Percentiles rank a stretch among this genome's conserved stretches.
Evolutionary conservation across 2,113 vertebrate species (phyloP).

Genomic region (Cyphomyrus plagiostoma): DNA sequence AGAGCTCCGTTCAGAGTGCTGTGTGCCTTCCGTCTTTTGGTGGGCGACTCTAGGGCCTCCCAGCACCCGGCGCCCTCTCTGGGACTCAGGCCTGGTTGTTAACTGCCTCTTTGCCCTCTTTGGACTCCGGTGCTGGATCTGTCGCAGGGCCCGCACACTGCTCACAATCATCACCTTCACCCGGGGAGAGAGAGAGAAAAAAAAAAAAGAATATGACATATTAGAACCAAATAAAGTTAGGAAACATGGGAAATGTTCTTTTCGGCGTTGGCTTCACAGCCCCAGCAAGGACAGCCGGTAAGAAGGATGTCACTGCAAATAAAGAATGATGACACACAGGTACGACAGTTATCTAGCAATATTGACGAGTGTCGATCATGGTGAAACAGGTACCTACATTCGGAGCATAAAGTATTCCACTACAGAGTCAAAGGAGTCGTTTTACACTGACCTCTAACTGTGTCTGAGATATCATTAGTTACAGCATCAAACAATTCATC

Average conservation of each 20-base stretch:
- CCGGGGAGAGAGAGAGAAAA: conserved; percentile 7
- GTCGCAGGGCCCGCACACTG: conserved; percentile 26
- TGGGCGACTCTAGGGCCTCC: neutral
- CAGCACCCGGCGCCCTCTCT: neutral
- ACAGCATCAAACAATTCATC: neutral
- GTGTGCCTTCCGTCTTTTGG: neutral
- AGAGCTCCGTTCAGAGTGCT: neutral
- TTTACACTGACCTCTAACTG: neutral
- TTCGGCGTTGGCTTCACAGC: neutral
- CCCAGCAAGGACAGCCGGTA: neutral
- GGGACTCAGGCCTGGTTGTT: conserved; percentile 23
- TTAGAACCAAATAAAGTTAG: neutral
- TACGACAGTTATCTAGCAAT: neutral
- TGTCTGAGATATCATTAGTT: neutral
- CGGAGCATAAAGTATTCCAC: neutral
- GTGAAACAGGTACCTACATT: neutral
- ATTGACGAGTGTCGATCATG: neutral
- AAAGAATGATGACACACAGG: neutral
- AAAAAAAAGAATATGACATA: neutral
- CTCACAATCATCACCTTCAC: conserved; percentile 31
- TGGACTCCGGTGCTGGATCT: conserved; percentile 22
- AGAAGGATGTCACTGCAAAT: neutral
- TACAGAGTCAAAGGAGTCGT: neutral
- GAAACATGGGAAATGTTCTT: neutral
- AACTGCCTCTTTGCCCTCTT: conserved; percentile 31